These are phyloP conservation scores for Drosophila anomelani DNA, from an alignment of 2,888 invertebrate species.

Conservation along the genomic window DNA sequence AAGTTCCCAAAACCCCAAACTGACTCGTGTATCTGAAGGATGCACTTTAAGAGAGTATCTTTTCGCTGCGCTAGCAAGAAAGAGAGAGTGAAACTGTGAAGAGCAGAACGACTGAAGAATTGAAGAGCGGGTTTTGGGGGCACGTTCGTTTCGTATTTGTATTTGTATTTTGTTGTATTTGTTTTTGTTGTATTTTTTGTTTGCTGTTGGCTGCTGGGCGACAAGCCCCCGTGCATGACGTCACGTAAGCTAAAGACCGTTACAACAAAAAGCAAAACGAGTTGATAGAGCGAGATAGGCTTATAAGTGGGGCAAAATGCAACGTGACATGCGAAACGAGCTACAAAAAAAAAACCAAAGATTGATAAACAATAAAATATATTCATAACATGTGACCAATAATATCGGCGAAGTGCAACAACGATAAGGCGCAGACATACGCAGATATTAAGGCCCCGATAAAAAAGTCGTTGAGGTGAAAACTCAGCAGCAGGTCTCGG, in stretches of 20 bases:
- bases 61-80: neutral
- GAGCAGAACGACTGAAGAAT: conserved; percentile 44
- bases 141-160: conserved; percentile 56
- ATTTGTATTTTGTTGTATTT: conserved; percentile 13
- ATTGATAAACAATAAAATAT: conserved; percentile 13
- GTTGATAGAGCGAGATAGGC: conserved; percentile 17
- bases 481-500: conserved; percentile 25
- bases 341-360: neutral
- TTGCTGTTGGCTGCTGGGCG: conserved; percentile 53
- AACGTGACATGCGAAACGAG: conserved; percentile 53
- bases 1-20: neutral
- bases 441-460: conserved; percentile 37
- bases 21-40: conserved; percentile 12
- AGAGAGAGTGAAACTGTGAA: neutral
- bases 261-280: conserved; percentile 48
- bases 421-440: conserved; percentile 41
- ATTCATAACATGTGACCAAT: conserved; percentile 55
- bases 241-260: conserved; percentile 69
- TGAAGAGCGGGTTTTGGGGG: conserved; percentile 65
- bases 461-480: conserved; percentile 29
- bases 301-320: conserved; percentile 19
- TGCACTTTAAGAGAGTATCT: conserved; percentile 62
- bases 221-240: conserved; percentile 81
- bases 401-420: conserved; percentile 3
- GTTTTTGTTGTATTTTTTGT: conserved; percentile 18